Percentiles rank a stretch among this genome's conserved stretches.
phyloP scores from a whole-genome alignment of 1,140 invertebrate genomes.

The Drosophila trapezifrons region DNA sequence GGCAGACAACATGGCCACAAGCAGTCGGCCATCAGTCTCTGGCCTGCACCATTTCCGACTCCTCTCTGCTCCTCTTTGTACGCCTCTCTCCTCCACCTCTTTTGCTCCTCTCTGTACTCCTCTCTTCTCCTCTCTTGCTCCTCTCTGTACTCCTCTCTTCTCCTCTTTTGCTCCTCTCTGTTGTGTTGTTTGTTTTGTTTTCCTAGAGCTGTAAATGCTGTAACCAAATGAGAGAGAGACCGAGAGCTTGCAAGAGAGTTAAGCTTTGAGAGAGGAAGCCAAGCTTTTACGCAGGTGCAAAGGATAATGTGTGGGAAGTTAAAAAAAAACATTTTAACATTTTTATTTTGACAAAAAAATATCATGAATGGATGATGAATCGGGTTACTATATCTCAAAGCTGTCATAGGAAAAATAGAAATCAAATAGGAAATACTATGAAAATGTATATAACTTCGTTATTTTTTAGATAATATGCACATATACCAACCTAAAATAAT shows the following conservation, averaged over 20 bases:
- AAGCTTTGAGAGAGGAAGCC: constrained; percentile 1
- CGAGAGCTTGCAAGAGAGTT: not conserved
- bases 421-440: too few relatives aligned
- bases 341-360: too few relatives aligned
- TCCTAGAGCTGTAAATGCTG: constrained; percentile 12
- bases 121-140: constrained; percentile 5
- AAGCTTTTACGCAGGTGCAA: constrained; percentile 7
- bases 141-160: not conserved
- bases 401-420: too few relatives aligned
- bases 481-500: too few relatives aligned
- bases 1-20: constrained; percentile 42
- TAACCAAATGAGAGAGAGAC: constrained; percentile 3
- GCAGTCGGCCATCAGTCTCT: constrained; percentile 27
- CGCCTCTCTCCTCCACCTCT: too few relatives aligned
- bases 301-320: not conserved
- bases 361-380: too few relatives aligned
- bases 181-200: constrained; percentile 36
- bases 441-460: too few relatives aligned
- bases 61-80: constrained; percentile 1
- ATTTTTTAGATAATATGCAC: too few relatives aligned
- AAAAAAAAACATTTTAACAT: not conserved
- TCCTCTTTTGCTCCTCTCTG: constrained; percentile 6
- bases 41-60: constrained; percentile 55
- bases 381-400: too few relatives aligned
- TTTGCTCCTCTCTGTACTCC: too few relatives aligned